Evolutionary conservation across 2,888 invertebrate genomes (phyloP).

Genomic region (Sesia bembeciformis): DNA sequence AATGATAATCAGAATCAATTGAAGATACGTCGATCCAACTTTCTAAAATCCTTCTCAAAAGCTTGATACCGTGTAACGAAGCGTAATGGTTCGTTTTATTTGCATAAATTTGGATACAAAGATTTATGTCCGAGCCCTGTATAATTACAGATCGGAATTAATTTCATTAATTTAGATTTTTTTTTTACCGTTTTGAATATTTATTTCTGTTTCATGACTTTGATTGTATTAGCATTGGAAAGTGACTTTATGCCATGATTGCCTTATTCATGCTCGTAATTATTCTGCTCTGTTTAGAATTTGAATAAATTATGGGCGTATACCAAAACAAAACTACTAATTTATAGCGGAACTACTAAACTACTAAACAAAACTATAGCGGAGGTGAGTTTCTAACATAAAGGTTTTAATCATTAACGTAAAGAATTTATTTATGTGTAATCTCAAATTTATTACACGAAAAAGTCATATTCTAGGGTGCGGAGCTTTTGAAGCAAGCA

Average conservation of each 20-base stretch:
- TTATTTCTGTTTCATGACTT: not conserved
- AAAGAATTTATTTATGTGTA: no score
- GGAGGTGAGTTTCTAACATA: no score
- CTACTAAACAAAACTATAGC: no score
- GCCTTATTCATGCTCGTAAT: not conserved
- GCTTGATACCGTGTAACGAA: slow-evolving; percentile 60
- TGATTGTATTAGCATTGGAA: not conserved
- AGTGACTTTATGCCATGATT: not conserved
- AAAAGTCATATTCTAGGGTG: no score
- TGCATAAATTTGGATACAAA: slow-evolving; percentile 59
- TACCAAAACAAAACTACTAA: no score
- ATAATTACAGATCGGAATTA: slow-evolving; percentile 35
- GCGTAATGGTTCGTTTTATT: slow-evolving; percentile 61
- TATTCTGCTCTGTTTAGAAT: not conserved
- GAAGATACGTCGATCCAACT: slow-evolving; percentile 36
- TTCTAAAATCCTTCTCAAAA: slow-evolving; percentile 47
- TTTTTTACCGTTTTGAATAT: slow-evolving; percentile 8
- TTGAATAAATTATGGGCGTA: no score
- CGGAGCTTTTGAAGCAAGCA: no score
- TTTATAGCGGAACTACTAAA: no score
- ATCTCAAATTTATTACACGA: no score
- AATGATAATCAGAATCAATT: slow-evolving; percentile 48
- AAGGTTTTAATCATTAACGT: no score
- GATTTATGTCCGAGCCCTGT: slow-evolving; percentile 45
- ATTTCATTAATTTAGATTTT: slow-evolving; percentile 16